phyloP scores from a whole-genome alignment of 2,113 vertebrate species.

The Rhinolophus ferrumequinum region DNA sequence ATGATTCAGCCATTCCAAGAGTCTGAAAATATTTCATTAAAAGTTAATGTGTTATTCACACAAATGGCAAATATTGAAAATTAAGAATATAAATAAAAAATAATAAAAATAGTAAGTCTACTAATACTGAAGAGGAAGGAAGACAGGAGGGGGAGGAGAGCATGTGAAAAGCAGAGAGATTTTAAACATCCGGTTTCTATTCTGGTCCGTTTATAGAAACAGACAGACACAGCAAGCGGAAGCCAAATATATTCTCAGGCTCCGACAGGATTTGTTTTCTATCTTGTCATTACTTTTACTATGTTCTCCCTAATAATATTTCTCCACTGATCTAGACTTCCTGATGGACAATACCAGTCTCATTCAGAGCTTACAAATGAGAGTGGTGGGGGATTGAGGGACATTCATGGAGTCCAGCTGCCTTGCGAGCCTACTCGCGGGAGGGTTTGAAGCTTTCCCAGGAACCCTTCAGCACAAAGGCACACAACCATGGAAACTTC shows the following conservation, averaged over 20 bases:
- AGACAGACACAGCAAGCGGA: conserved; percentile 71
- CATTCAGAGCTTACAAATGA: not conserved
- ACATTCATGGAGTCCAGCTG: not conserved
- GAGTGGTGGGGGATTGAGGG: not conserved
- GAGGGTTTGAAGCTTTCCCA: not conserved
- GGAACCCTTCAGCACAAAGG: not conserved
- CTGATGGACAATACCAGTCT: conserved; percentile 8
- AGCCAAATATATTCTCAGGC: conserved; percentile 70
- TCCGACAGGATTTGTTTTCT: conserved; percentile 73
- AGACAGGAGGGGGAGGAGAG: conserved; percentile 59
- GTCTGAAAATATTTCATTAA: conserved; percentile 75
- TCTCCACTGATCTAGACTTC: conserved; percentile 45
- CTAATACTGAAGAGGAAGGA: conserved; percentile 72
- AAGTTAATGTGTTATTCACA: conserved; percentile 77
- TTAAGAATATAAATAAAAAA: conserved; percentile 76
- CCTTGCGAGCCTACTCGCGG: fast-evolving
- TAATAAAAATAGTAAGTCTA: conserved; percentile 67
- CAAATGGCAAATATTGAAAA: conserved; percentile 76
- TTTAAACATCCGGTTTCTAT: conserved; percentile 76
- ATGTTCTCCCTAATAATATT: conserved; percentile 69
- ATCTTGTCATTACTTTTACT: conserved; percentile 55
- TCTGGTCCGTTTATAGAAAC: conserved; percentile 67
- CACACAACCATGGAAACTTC: not conserved
- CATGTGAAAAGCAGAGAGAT: conserved; percentile 49
- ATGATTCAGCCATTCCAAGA: conserved; percentile 56